Conservation (phyloP, 35 echinoderm and acorn worm species). For the Heliocidaris tuberculata region DNA sequence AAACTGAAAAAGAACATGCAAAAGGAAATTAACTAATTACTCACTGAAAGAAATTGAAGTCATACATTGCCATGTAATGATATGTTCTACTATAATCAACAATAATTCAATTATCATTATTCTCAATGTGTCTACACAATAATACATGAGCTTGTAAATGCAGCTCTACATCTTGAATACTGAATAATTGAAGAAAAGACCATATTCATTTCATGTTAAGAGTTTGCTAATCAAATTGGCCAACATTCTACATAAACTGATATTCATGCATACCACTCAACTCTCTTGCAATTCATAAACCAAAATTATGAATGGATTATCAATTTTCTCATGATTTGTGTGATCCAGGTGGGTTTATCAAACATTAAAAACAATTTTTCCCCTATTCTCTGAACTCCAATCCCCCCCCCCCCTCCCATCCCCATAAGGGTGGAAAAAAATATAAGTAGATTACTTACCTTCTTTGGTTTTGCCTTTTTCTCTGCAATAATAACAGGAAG, state of each 20-base stretch:
- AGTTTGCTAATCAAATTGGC: too few relatives aligned
- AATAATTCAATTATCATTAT: background rate
- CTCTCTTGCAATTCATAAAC: too few relatives aligned
- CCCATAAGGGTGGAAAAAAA: background rate
- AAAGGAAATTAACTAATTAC: background rate
- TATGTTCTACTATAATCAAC: background rate
- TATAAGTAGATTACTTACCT: background rate
- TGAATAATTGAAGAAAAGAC: background rate
- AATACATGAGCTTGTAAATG: background rate
- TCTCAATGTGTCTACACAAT: background rate
- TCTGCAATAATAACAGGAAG: constrained; percentile 38
- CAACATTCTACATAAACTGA: too few relatives aligned
- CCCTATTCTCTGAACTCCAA: background rate
- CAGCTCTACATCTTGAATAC: background rate
- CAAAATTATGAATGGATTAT: too few relatives aligned
- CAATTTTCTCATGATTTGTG: too few relatives aligned
- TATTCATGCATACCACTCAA: too few relatives aligned
- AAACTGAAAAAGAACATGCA: constrained; percentile 59
- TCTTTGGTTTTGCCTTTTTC: constrained; percentile 66
- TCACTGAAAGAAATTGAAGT: background rate
- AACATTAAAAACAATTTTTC: background rate
- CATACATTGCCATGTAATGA: background rate
- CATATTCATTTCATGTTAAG: background rate
- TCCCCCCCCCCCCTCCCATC: background rate
- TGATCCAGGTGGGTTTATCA: background rate